Evolutionary conservation across 2,888 invertebrate species (phyloP), one percentile per base, ranked within the genome.

Genomic region (Dione juno): DNA sequence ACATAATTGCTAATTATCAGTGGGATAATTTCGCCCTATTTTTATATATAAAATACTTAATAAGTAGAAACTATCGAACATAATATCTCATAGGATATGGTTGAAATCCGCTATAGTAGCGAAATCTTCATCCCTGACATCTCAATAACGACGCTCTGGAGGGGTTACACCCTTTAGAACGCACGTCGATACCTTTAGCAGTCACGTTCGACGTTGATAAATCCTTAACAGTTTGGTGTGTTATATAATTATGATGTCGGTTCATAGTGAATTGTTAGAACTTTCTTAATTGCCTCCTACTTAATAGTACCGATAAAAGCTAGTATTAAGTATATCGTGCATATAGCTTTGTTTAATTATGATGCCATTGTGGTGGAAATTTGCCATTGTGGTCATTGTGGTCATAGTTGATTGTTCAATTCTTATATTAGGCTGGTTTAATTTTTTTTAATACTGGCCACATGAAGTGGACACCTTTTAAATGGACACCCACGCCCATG

Each of bases 111-210:
- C 48, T 54, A 52, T 59, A 58, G 50, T 19, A 52, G 50, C n/a
- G 21, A 67, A 48, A 67, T 58, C 52, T 67, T 67, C 43, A 50
- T 52, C 59, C 21, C 19, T 67, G 50, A 67, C 59, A 67, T 50
- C 40, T 67, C 41, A 35, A 67, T 67, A 67, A 67, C 59, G 59
- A 59, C 59, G 50, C 21, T 59, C 67, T 52, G 59, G 50, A 57
- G 67, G 67, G 59, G 50, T 21, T 67, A 58, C 58, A 48, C 48
- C 54, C 28, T 59, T 52, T 21, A 43, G 48, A 67, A 58, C 40
- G 35, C 66, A 59, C 59, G 67, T 58, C 52, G 50, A 67, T 67
- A 41, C 40, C 52, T 59, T 40, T 48, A 45, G 21, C 35, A 67
- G 48, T 40, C 50, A 37, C 66, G 54, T 57, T 16, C 54, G n/a